Evolutionary conservation across 2,113 vertebrate species (phyloP).

Genomic region (Chionomys nivalis): DNA sequence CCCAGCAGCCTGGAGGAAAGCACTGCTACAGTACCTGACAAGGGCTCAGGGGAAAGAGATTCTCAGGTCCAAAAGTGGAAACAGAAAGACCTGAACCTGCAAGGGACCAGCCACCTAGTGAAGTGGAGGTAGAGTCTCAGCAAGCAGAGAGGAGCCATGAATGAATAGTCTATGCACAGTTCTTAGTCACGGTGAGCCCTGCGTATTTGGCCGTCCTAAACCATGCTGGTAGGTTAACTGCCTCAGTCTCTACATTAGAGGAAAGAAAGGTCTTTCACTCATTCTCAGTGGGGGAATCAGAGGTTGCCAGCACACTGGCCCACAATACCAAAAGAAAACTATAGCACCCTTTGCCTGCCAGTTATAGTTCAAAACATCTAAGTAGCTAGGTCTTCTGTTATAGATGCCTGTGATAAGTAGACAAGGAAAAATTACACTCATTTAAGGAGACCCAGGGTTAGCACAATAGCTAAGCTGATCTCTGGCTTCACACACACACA

Average conservation of each 20-base stretch:
- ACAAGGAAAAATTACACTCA: constrained; percentile 17
- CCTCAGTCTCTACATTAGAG: background rate
- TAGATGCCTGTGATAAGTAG: constrained; percentile 14
- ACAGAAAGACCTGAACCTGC: background rate
- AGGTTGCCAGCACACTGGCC: background rate
- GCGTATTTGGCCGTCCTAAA: background rate
- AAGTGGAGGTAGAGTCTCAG: background rate
- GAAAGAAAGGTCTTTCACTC: constrained; percentile 8
- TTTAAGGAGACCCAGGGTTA: constrained; percentile 15
- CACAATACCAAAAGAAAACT: constrained; percentile 29
- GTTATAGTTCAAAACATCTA: constrained; percentile 18
- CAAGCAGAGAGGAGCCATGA: background rate
- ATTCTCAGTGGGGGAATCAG: background rate
- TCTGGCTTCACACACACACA: background rate
- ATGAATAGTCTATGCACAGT: background rate
- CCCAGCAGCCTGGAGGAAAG: background rate
- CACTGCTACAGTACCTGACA: background rate
- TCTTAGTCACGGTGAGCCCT: background rate
- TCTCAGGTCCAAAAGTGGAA: background rate
- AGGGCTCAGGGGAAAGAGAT: background rate
- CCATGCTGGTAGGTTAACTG: background rate
- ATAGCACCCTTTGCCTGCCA: background rate
- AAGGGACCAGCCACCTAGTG: background rate
- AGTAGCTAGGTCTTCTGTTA: background rate
- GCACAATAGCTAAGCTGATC: background rate